Conservation (phyloP, 1,140 invertebrate species). For the Halyomorpha halys region DNA sequence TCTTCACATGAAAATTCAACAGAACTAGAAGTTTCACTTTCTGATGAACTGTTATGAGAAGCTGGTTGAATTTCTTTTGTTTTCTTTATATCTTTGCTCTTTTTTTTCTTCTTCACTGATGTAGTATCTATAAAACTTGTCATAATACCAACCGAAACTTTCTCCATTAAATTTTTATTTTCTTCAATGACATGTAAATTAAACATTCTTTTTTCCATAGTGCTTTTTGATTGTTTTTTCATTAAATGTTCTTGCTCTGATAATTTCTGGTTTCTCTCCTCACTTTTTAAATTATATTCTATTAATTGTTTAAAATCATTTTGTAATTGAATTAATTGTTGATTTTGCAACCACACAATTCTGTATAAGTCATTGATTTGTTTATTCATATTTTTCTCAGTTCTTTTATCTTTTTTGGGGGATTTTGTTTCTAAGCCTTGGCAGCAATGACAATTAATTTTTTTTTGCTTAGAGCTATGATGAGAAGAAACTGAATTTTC, state of each 20-base stretch:
- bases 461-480: not conserved
- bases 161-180: slow-evolving; percentile 3
- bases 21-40: too few species aligned
- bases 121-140: slow-evolving; percentile 18
- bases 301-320: slow-evolving; percentile 11
- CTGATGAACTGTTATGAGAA: too few species aligned
- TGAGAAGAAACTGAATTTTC: not conserved
- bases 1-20: too few species aligned
- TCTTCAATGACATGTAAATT: slow-evolving; percentile 4
- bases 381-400: not conserved
- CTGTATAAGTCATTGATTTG: slow-evolving; percentile 12
- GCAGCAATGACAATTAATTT: not conserved
- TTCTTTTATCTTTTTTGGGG: not conserved
- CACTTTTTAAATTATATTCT: not conserved
- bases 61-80: too few species aligned
- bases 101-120: not conserved
- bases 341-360: slow-evolving; percentile 14
- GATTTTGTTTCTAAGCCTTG: not conserved
- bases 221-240: not conserved
- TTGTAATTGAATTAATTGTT: slow-evolving; percentile 5
- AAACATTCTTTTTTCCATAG: slow-evolving; percentile 9
- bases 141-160: slow-evolving; percentile 14
- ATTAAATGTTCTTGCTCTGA: not conserved
- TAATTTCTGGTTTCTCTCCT: not conserved
- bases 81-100: too few species aligned